A percentile compares a stretch with the other conserved stretches of the same genome.
Conservation (phyloP, 1,140 invertebrate species). For the Musca domestica region DNA sequence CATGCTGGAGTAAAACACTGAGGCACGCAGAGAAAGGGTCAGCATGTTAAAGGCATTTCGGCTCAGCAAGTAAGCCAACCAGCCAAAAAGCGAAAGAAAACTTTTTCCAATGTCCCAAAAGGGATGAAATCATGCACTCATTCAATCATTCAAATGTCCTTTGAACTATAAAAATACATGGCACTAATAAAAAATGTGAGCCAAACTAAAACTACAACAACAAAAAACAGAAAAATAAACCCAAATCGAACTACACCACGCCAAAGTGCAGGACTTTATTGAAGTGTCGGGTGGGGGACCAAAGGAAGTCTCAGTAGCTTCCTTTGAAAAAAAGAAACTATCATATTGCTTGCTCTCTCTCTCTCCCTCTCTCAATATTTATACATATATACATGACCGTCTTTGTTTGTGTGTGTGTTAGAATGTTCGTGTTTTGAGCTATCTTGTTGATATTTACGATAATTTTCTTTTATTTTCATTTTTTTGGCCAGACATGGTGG, state of each 20-base stretch:
- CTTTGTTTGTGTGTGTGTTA: too few species aligned
- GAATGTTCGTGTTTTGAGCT: slow-evolving; percentile 28
- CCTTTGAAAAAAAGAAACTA: too few species aligned
- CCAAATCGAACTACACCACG: background rate
- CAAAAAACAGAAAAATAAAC: background rate
- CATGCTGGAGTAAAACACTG: background rate
- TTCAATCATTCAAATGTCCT: slow-evolving; percentile 55
- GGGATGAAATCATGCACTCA: slow-evolving; percentile 54
- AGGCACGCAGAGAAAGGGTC: background rate
- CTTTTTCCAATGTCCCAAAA: slow-evolving; percentile 32
- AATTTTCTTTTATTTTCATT: slow-evolving; percentile 5
- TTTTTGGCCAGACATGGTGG: slow-evolving; percentile 17
- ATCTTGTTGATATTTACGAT: slow-evolving; percentile 20
- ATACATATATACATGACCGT: too few species aligned
- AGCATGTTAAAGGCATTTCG: background rate
- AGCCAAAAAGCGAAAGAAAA: slow-evolving; percentile 1
- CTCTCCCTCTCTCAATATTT: too few species aligned
- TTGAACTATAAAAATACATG: slow-evolving; percentile 55
- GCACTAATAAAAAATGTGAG: slow-evolving; percentile 54
- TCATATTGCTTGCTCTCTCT: too few species aligned
- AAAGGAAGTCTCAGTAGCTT: too few species aligned
- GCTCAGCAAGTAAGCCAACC: background rate
- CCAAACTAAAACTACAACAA: slow-evolving; percentile 4
- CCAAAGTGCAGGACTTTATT: background rate
- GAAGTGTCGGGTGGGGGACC: too few species aligned